A percentile compares a stretch with the other conserved stretches of the same genome.
Conservation (phyloP, 2,797 vertebrate species). For the Arctocebus calabarensis region DNA sequence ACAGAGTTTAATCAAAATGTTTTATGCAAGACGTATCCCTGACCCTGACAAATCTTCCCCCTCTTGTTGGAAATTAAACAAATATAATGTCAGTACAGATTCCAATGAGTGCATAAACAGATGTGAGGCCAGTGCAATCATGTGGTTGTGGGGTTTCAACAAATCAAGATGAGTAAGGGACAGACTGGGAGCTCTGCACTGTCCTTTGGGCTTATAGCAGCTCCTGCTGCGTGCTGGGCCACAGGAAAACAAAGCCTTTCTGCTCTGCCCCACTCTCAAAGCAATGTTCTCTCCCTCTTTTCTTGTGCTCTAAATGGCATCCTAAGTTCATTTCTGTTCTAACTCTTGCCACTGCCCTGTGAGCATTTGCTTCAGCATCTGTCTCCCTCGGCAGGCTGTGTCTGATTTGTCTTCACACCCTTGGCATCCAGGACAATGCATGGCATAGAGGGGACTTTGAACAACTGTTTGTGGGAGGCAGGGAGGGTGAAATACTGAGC, state of each 20-base stretch:
- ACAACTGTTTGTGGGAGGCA: slow-evolving; percentile 54
- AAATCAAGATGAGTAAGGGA: background rate
- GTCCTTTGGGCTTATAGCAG: background rate
- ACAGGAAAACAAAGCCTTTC: background rate
- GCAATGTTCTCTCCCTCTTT: rapidly evolving
- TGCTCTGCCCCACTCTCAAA: rapidly evolving
- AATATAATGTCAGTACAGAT: slow-evolving; percentile 71
- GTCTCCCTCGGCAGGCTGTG: slow-evolving; percentile 45
- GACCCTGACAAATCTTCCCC: slow-evolving; percentile 77
- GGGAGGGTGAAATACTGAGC: background rate
- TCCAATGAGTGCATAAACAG: slow-evolving; percentile 66
- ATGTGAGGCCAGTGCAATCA: background rate
- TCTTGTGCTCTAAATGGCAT: background rate
- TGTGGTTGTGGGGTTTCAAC: background rate
- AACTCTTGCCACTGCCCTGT: background rate
- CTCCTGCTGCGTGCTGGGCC: background rate
- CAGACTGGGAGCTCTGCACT: rapidly evolving
- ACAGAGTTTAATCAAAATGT: slow-evolving; percentile 81
- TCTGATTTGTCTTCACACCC: background rate
- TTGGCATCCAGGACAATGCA: slow-evolving; percentile 56
- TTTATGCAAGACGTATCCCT: slow-evolving; percentile 80
- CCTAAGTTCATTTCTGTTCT: background rate
- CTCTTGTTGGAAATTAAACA: slow-evolving; percentile 82
- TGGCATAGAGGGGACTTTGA: background rate
- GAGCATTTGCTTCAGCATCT: slow-evolving; percentile 6